phyloP scores from a whole-genome alignment of 2,797 vertebrate species.

The Holocentrus rufus region DNA sequence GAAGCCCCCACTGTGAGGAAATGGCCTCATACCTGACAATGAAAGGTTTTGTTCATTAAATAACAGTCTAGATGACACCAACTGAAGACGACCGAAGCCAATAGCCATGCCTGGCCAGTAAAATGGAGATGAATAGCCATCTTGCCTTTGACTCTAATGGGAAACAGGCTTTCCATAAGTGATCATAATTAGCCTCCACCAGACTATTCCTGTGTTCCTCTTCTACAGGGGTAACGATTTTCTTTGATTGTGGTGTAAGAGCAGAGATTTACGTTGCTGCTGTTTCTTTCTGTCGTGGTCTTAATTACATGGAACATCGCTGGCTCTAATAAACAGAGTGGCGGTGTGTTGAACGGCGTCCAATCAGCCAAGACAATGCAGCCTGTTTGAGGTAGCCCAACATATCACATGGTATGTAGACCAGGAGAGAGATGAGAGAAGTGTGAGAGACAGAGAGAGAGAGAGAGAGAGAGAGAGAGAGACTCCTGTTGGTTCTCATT shows the following conservation, averaged over 20 bases:
- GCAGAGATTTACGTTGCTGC: constrained; percentile 4
- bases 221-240: constrained; percentile 21
- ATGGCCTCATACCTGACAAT: constrained; percentile 9
- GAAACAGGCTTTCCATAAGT: neutral
- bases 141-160: constrained; percentile 11
- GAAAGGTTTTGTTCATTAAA: constrained; percentile 27
- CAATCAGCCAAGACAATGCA: constrained; percentile 43
- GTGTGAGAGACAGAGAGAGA: constrained; percentile 15
- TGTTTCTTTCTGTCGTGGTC: constrained; percentile 48
- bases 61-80: constrained; percentile 27
- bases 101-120: neutral
- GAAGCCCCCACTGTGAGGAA: neutral
- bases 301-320: constrained; percentile 50
- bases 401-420: constrained; percentile 53
- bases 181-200: constrained; percentile 32
- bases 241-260: constrained; percentile 45
- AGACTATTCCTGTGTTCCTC: constrained; percentile 15
- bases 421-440: constrained; percentile 29
- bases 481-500: constrained; percentile 68
- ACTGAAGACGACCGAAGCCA: constrained; percentile 12
- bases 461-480: constrained; percentile 13
- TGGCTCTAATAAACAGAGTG: constrained; percentile 49
- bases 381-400: constrained; percentile 47
- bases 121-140: constrained; percentile 15
- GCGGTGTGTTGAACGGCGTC: constrained; percentile 36